Evolutionary conservation across 2,888 invertebrate genomes (phyloP), one percentile per base, ranked within the genome.

Genomic region (Dioctria rufipes): DNA sequence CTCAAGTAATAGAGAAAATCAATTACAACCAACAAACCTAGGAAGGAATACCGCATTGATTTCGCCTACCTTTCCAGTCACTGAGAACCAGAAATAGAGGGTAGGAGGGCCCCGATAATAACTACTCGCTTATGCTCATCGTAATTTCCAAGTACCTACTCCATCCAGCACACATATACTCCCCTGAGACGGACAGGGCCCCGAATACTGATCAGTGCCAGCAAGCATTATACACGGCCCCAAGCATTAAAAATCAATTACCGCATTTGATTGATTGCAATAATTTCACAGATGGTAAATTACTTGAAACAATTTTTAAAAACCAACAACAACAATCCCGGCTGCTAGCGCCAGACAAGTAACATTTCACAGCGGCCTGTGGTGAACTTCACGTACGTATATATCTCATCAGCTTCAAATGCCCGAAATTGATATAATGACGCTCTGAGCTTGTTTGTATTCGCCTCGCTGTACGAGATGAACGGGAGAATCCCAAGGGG

Each of bases 241-340:
- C 61, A 80, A 83, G 82, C 84, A 82, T 83, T 83, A 83, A 82
- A 82, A 82, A 83, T 83, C 83, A 83, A 84, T 84, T 83, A 84
- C 82, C 81, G 81, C 79, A 80, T 83, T 84, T 84, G 84, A 84
- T 84, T 83, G 84, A 84, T 84, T 83, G 83, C 82, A 84, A 82
- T 83, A 81, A 83, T 83, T 83, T 83, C 80, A 81, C 78, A 83
- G 82, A 82, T 80, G 80, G 69, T 83, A 81, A 77, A 77, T 77
- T 77, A 77, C 77, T 77, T 77, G 77, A 77, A 77, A 77, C 77
- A 77, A 77, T 61, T 77, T 77, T 77, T 77, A 58, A 77, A 63
- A 77, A 77, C 77, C 77, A 77, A 77, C 77, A 77, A 75, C 49
- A 9, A n/a, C 43, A 37, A 61, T 11, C 11, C 51, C n/a, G 8